Base-by-base conservation (phyloP, 1,140 invertebrate genomes). In the Rhyacophila brunnea region DNA sequence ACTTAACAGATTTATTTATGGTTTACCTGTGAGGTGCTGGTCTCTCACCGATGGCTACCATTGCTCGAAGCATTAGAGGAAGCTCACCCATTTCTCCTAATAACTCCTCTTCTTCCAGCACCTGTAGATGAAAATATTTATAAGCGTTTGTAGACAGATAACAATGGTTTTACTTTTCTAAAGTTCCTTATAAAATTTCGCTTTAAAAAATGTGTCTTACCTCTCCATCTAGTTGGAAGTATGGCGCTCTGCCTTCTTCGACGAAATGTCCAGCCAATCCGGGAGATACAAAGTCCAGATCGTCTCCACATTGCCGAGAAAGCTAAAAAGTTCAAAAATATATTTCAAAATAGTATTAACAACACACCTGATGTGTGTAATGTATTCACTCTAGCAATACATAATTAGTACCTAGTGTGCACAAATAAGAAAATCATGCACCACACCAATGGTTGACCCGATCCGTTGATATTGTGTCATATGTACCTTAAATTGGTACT, bases 151-250 rank as follows among this genome's bases (percentile, higher is more conserved):
- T n/a, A n/a, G n/a, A n/a, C n/a, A n/a, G n/a, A n/a, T n/a, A n/a
- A n/a, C n/a, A n/a, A n/a, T n/a, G n/a, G n/a, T n/a, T n/a, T n/a
- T n/a, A n/a, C n/a, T n/a, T n/a, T n/a, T n/a, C n/a, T n/a, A n/a
- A n/a, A n/a, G n/a, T n/a, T n/a, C n/a, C n/a, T n/a, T n/a, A n/a
- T n/a, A n/a, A n/a, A n/a, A n/a, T n/a, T n/a, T n/a, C n/a, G n/a
- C n/a, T n/a, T n/a, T n/a, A n/a, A n/a, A n/a, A 44, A 38, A 47
- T 56, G 20, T 51, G 3, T 32, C 62, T 67, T 68, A 79, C 77
- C 60, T 79, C 77, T 67, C 75, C 77, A 62, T 79, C 77, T 34
- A 79, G 62, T 64, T 74, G 73, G 67, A 77, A 79, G 68, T 79
- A 79, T 40, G 75, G 75, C 5, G 71, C 73, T 6, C 73, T 73